Base-by-base conservation (phyloP, 2,888 invertebrate species). In the Agrilus biguttatus region DNA sequence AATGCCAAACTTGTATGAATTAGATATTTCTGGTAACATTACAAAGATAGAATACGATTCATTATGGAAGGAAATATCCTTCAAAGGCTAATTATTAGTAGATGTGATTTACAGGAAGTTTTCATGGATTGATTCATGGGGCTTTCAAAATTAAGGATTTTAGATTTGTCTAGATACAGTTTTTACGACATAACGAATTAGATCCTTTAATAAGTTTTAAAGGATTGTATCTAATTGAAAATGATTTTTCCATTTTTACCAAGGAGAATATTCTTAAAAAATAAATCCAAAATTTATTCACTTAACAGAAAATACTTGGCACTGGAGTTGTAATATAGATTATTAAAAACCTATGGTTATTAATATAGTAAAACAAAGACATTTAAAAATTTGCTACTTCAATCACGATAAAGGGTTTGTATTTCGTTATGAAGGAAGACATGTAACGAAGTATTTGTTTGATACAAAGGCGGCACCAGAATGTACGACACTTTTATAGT, bases 71-170 rank as follows among this genome's bases (percentile, higher is more conserved):
- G 75, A 46, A 61, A 63, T 14, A 67, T 69, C 42, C 56, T 82
- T 10, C 65, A 72, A 41, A 73, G 72, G 45, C 60, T 84, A 8
- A 70, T 75, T 51, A 53, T 83, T 33, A 74, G 74, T 47, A 58
- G 74, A 38, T 83, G 80, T 55, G 67, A 71, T 37, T 69, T 85
- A 39, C 58, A 61, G 14, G 70, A 72, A 48, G 65, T 84, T 32
- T 80, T 80, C 1, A 78, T 80, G 73, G 80, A 80, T 54, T 73
- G 80, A 1, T 78, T 84, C 53, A 73, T 77, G 53, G 82, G 80
- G 3, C 67, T 83, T 23, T 69, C 70, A 46, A 68, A 71, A 33
- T 61, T 84, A 36, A 62, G 67, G 50, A 63, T 71, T 36, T 67
- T 85, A 10, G 79, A 83, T 58, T 64, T 85, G 44, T 80, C 83